phyloP scores from a whole-genome alignment of 2,113 vertebrate species.

The Oreochromis aureus region DNA sequence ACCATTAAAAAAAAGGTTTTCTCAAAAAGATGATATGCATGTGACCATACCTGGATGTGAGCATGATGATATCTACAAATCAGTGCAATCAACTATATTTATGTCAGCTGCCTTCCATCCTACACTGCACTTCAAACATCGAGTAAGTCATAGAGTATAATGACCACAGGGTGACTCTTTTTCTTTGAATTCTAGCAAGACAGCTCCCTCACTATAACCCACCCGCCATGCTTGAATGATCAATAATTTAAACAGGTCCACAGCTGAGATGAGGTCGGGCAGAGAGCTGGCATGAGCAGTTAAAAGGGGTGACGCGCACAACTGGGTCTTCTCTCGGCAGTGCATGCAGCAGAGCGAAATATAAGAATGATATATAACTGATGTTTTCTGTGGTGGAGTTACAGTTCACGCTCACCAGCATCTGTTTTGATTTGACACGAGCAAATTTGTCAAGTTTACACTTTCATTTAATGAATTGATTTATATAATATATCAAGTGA shows the following conservation, averaged over 20 bases:
- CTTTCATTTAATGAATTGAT: not conserved
- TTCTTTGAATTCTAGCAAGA: conserved; percentile 10
- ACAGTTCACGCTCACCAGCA: not conserved
- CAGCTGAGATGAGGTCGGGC: not conserved
- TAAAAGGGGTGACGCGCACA: not conserved
- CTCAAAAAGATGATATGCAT: not conserved
- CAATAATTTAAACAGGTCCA: conserved; percentile 26
- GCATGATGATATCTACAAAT: not conserved
- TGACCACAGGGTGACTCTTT: not conserved
- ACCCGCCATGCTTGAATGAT: conserved; percentile 8
- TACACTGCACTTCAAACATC: not conserved
- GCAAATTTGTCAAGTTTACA: not conserved
- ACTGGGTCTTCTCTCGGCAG: not conserved
- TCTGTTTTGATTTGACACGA: not conserved
- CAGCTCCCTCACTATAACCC: not conserved
- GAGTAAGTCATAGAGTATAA: not conserved
- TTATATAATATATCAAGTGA: not conserved
- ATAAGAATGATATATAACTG: not conserved
- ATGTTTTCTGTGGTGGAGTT: not conserved
- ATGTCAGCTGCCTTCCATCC: not conserved
- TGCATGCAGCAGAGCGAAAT: not conserved
- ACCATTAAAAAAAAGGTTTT: not conserved
- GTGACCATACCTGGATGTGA: not conserved
- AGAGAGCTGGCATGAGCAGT: not conserved
- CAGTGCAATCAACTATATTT: not conserved